Percentiles rank a stretch among this genome's conserved stretches.
Conservation (phyloP, 2,888 invertebrate species). For the Epistrophe grossulariae region DNA sequence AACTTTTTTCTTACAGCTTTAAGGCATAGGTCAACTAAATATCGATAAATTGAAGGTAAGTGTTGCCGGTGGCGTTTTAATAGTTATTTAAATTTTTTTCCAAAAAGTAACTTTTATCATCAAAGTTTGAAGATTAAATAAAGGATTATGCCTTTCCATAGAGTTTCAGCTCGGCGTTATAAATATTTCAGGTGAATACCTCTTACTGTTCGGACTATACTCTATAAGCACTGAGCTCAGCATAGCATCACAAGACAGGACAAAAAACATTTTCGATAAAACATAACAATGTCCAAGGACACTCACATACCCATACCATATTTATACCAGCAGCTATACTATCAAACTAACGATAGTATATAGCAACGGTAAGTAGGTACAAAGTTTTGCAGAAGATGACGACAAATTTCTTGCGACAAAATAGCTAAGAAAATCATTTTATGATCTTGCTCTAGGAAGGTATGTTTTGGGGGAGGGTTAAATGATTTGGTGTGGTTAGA, state of each 20-base stretch:
- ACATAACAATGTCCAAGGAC: slow-evolving; percentile 63
- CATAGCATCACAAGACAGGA: slow-evolving; percentile 17
- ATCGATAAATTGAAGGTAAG: no score
- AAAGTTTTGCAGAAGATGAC: slow-evolving; percentile 50
- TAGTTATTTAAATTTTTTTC: no score
- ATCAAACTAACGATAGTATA: background rate
- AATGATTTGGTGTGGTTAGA: slow-evolving; percentile 70
- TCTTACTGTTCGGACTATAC: background rate
- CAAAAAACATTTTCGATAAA: slow-evolving; percentile 69
- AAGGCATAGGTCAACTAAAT: no score
- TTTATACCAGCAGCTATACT: background rate
- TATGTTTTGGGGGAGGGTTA: slow-evolving; percentile 39
- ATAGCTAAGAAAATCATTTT: slow-evolving; percentile 68
- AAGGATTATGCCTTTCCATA: no score
- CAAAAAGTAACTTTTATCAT: no score
- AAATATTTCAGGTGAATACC: no score
- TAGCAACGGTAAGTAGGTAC: slow-evolving; percentile 9
- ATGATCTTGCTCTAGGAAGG: slow-evolving; percentile 50
- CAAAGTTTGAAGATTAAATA: no score
- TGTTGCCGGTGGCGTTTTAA: no score
- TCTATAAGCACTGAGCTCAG: background rate
- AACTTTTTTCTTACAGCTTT: no score
- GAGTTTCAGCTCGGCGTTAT: no score
- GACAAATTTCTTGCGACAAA: slow-evolving; percentile 71
- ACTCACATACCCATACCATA: background rate